Evolutionary conservation across 2,888 invertebrate species (phyloP).

Genomic region (Rotaria magnacalcarata): DNA sequence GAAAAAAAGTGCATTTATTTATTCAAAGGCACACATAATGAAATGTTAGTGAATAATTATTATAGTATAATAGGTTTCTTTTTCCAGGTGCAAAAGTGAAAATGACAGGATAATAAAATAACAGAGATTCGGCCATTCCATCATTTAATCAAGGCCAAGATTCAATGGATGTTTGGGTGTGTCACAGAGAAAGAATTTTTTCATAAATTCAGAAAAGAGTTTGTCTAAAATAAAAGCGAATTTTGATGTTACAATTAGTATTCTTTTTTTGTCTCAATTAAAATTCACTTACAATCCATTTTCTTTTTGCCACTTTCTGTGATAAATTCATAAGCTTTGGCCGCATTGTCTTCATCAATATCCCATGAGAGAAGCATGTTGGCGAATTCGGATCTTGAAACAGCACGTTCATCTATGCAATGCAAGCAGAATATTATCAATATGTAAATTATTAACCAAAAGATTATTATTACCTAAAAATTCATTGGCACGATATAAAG

Average conservation of each 20-base stretch:
- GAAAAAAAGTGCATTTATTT: not conserved
- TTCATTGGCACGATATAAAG: slow-evolving; percentile 45
- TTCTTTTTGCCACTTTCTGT: slow-evolving; percentile 45
- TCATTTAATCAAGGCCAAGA: slow-evolving; percentile 42
- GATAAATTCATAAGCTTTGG: slow-evolving; percentile 43
- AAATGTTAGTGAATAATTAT: not conserved
- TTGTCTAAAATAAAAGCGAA: slow-evolving; percentile 10
- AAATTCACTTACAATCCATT: slow-evolving; percentile 41
- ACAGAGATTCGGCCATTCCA: not conserved
- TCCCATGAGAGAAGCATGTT: slow-evolving; percentile 37
- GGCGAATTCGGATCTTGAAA: slow-evolving; percentile 33
- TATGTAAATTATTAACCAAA: not conserved
- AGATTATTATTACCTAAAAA: slow-evolving; percentile 39
- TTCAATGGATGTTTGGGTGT: slow-evolving; percentile 43
- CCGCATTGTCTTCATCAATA: slow-evolving; percentile 24
- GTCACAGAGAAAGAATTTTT: slow-evolving; percentile 45
- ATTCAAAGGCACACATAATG: not conserved
- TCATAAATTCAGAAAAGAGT: slow-evolving; percentile 46
- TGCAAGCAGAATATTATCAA: not conserved
- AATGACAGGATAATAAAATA: not conserved
- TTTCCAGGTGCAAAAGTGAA: not conserved
- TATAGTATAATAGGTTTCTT: not conserved
- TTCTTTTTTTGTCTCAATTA: not conserved
- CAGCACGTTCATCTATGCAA: not conserved
- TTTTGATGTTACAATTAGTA: not conserved